Conservation (phyloP, 2,888 invertebrate genomes). For the Drosophila meridionalis region DNA sequence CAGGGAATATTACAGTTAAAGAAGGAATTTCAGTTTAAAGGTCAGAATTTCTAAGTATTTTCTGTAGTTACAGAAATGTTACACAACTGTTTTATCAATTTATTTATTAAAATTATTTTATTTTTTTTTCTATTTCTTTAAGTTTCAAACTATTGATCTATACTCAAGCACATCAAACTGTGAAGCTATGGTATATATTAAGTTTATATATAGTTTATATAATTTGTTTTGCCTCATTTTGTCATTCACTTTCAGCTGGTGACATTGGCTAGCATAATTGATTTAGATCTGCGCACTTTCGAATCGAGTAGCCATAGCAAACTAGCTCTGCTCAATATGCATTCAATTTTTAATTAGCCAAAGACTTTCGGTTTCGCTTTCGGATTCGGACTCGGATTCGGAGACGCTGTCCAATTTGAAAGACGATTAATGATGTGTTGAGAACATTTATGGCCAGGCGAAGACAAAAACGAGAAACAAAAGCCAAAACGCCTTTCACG, state of each 20-base stretch:
- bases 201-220: not conserved
- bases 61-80: no score
- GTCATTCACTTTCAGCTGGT: constrained; percentile 7
- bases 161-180: no score
- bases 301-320: constrained; percentile 3
- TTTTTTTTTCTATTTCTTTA: no score
- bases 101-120: no score
- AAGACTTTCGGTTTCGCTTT: constrained; percentile 15
- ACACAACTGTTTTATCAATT: no score
- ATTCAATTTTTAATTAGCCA: constrained; percentile 24
- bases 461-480: not conserved
- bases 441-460: constrained; percentile 48
- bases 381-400: not conserved
- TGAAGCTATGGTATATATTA: not conserved
- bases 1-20: no score
- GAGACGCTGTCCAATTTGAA: constrained; percentile 22
- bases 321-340: constrained; percentile 17
- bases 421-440: constrained; percentile 54
- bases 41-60: no score
- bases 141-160: no score
- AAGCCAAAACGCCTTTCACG: constrained; percentile 46
- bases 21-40: no score
- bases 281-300: constrained; percentile 13
- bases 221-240: not conserved
- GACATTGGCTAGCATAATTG: not conserved